A percentile compares a stretch with the other conserved stretches of the same genome.
Evolutionary conservation across 2,113 vertebrate species (phyloP).

Genomic region (Malurus alboscapulatus): DNA sequence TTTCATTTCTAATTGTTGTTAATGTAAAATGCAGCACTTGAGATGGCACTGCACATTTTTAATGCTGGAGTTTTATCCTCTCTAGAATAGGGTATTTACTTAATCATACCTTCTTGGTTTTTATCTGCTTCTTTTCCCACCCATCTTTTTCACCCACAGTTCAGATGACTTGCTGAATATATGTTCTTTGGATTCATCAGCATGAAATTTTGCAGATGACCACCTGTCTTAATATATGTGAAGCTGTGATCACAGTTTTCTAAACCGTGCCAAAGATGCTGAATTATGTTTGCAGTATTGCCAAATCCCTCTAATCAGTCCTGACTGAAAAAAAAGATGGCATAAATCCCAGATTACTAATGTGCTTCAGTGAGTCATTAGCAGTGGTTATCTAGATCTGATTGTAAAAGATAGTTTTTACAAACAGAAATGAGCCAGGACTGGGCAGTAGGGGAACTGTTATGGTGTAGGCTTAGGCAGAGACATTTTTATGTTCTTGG

Average conservation of each 20-base stretch:
- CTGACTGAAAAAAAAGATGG: constrained; percentile 42
- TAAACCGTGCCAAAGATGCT: constrained; percentile 32
- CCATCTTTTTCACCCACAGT: not conserved
- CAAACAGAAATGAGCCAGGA: not conserved
- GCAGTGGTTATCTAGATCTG: not conserved
- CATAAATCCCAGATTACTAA: constrained; percentile 17
- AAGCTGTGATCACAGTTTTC: constrained; percentile 49
- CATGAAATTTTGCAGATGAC: constrained; percentile 28
- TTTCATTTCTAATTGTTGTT: not conserved
- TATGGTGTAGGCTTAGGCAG: not conserved
- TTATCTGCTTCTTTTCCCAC: not conserved
- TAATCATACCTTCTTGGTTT: not conserved
- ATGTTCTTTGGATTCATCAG: not conserved
- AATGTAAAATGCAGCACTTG: not conserved
- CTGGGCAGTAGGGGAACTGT: not conserved
- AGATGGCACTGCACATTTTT: not conserved
- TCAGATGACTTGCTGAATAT: not conserved
- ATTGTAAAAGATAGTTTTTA: not conserved
- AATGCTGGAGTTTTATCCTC: not conserved
- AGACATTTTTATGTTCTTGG: not conserved
- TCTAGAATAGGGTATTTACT: not conserved
- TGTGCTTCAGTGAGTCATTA: constrained; percentile 31
- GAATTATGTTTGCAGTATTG: constrained; percentile 31
- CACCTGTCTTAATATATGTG: not conserved
- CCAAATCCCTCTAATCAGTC: constrained; percentile 25